A percentile compares a stretch with the other conserved stretches of the same genome.
Evolutionary conservation across 2,797 vertebrate genomes (phyloP).

Genomic region (Meriones psammophilus): DNA sequence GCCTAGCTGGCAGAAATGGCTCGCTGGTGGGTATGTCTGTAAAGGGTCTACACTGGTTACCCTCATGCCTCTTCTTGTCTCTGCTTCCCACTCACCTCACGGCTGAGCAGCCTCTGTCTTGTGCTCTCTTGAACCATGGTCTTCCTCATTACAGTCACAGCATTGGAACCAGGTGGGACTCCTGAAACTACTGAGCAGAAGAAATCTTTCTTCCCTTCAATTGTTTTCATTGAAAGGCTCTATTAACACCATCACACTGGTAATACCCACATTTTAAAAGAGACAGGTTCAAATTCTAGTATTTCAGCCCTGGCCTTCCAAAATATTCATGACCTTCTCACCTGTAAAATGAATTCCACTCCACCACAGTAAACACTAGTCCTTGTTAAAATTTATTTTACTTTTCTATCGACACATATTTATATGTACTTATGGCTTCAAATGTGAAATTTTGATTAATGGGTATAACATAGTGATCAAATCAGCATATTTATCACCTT

Average conservation of each 20-base stretch:
- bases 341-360: neutral
- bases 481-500: neutral
- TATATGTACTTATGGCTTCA: neutral
- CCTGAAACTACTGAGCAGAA: neutral
- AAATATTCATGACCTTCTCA: neutral
- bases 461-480: neutral
- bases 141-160: neutral
- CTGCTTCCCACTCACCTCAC: too few species aligned
- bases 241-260: neutral
- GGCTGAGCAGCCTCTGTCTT: neutral
- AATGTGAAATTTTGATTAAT: neutral
- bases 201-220: neutral
- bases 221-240: neutral
- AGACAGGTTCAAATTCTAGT: neutral
- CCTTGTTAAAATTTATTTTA: neutral
- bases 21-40: neutral
- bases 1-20: neutral
- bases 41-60: too few species aligned
- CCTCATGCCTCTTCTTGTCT: neutral
- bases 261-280: neutral
- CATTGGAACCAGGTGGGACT: neutral
- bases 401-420: neutral
- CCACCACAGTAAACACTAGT: too few species aligned
- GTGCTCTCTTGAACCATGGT: neutral
- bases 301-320: too few species aligned